These are phyloP conservation scores for Ennomos erosarius DNA, from an alignment of 2,888 invertebrate genomes.

Conservation along the genomic window DNA sequence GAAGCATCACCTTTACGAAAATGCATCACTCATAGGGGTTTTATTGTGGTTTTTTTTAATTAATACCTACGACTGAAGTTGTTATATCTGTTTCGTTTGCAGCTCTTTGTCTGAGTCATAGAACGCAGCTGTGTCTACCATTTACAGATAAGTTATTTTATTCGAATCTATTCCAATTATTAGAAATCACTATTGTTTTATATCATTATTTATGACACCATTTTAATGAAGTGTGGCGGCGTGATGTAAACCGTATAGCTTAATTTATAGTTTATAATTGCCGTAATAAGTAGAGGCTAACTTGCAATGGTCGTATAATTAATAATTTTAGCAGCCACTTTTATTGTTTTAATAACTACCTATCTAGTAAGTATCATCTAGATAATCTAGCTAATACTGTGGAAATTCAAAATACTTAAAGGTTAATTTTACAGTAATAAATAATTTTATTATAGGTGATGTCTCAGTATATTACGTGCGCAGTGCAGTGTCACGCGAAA, in stretches of 20 bases:
- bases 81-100: conserved; percentile 2
- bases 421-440: no score
- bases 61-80: background rate
- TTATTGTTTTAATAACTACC: no score
- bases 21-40: no score
- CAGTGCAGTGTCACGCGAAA: no score
- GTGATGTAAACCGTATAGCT: background rate
- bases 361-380: no score
- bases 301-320: background rate
- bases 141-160: conserved; percentile 30
- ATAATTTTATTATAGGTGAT: no score
- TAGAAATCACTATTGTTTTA: conserved; percentile 22
- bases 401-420: no score
- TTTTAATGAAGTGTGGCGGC: conserved; percentile 12
- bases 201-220: conserved; percentile 10
- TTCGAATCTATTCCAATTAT: conserved; percentile 30
- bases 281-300: conserved; percentile 3
- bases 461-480: no score
- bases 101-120: conserved; percentile 22
- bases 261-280: conserved; percentile 8
- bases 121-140: conserved; percentile 30
- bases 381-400: no score
- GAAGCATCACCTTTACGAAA: no score
- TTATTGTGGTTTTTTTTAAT: no score
- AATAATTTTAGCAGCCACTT: no score